Base-by-base conservation (phyloP, 2,797 vertebrate genomes). In the Spinus pinus region DNA sequence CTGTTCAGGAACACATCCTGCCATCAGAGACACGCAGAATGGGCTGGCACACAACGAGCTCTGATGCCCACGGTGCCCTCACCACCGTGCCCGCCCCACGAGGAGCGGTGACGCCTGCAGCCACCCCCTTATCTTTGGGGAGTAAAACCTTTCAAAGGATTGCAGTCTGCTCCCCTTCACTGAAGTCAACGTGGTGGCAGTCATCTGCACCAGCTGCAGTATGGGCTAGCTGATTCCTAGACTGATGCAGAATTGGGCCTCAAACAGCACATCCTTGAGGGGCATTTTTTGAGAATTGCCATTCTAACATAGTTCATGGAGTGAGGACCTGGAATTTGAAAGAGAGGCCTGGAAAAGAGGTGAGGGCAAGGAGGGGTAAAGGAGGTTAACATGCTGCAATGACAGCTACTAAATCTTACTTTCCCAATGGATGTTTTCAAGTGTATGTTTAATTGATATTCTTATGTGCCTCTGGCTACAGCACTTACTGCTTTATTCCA, bases 381-480 rank as follows among this genome's bases (percentile, higher is more conserved):
- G 58, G 44, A 95, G 46, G 81, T 85, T 87, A 83, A 83, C 42
- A 51, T 28, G 66, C 46, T 90, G 62, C 87, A 92, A 14, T 31
- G n/a, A 24, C 62, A 91, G 90, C 51, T 88, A 88, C 60, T 93
- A 77, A 83, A 96, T 88, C 70, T 87, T 93, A 77, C 47, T 57
- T 81, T 81, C 88, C 72, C 89, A 80, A n/a, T 35, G 70, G 89
- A 86, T 77, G 57, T 79, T 95, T 82, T 70, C 88, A 95, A 94
- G 61, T 33, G 39, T 74, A 87, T 71, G 67, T 70, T 96, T 93
- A 96, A 95, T 71, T 95, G 78, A 93, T 88, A 94, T 80, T 81
- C 66, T 61, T 66, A 71, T 21, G 24, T 77, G 82, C 78, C 67
- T 95, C 85, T 2, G 9, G 88, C 87, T 90, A 91, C 42, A 69